Percentiles rank a stretch among this genome's conserved stretches.
phyloP scores from a whole-genome alignment of 2,113 vertebrate genomes.

The Varanus salvator region DNA sequence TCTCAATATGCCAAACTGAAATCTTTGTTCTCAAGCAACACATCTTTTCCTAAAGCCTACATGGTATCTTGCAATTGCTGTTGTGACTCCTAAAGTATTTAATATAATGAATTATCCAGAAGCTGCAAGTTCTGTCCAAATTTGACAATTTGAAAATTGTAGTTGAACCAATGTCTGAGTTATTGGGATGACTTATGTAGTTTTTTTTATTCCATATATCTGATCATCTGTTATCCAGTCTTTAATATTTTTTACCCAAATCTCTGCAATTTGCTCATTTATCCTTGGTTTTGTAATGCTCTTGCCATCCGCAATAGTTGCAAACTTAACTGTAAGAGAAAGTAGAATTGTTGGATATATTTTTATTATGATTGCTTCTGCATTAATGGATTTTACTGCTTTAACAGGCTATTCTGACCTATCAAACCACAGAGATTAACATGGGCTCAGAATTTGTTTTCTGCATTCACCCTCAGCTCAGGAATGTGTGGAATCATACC shows the following conservation, averaged over 20 bases:
- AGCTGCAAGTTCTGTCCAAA: conserved; percentile 3
- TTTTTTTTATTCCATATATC: not conserved
- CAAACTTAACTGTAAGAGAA: not conserved
- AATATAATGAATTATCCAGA: conserved; percentile 14
- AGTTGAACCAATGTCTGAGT: conserved; percentile 13
- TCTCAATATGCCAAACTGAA: not conserved
- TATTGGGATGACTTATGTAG: not conserved
- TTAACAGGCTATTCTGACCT: not conserved
- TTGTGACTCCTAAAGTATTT: not conserved
- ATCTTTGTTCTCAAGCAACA: not conserved
- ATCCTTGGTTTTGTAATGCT: not conserved
- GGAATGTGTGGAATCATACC: not conserved
- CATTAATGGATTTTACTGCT: not conserved
- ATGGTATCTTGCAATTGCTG: not conserved
- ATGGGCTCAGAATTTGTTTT: not conserved
- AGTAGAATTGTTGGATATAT: not conserved
- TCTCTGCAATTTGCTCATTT: not conserved
- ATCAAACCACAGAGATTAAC: not conserved
- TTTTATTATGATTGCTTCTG: not conserved
- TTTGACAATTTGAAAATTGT: conserved; percentile 21
- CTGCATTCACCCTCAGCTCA: not conserved
- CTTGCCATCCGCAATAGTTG: not conserved
- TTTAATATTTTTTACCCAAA: not conserved
- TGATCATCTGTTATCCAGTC: not conserved
- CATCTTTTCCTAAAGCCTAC: conserved; percentile 10